Base-by-base conservation (phyloP, 1,140 invertebrate species). In the Bombus waltoni region DNA sequence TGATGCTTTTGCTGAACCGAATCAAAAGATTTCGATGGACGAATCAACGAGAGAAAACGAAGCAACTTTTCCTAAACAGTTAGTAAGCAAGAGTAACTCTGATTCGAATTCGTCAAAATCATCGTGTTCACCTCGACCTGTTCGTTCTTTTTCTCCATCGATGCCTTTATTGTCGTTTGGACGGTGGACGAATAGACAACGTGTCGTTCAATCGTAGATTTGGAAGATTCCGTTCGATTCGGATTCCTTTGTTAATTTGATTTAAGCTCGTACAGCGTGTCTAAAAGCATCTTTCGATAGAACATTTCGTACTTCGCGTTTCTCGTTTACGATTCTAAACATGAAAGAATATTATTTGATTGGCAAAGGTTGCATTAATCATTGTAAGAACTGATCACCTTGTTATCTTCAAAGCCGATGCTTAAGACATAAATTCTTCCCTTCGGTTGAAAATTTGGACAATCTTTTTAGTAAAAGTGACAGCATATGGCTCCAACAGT, bases 121-220 rank as follows among this genome's bases (percentile, higher is more conserved):
- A 35, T 53, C 5, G 32, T 10, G 11, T 35, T 53, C 18, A 22
- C 5, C 13, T 59, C 25, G 15, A 42, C 75, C n/a, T 57, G 53
- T 65, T 62, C 75, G 13, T 77, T 13, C 22, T n/a, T 59, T 53
- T 18, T 32, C 42, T n/a, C 75, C 38, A 77, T 77, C 75, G 28
- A 65, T 83, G n/a, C 83, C 73, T 79, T 89, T 89, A 89, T 89
- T 89, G 87, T 88, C 87, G 81, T 85, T 66, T 65, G 57, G 75
- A 78, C 57, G 57, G 57, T 42, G 59, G 28, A 78, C 32, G 28
- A 42, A 66, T 65, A 40, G 38, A 42, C 44, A 79, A 80, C 28
- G 18, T 44, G 4, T 18, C 42, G n/a, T n/a, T 70, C 47, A 28
- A 35, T 13, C 5, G 40, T 44, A 15, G 4, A 42, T 11, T 8